phyloP scores from a whole-genome alignment of 2,888 invertebrate genomes.

The Pediacus dermestoides region DNA sequence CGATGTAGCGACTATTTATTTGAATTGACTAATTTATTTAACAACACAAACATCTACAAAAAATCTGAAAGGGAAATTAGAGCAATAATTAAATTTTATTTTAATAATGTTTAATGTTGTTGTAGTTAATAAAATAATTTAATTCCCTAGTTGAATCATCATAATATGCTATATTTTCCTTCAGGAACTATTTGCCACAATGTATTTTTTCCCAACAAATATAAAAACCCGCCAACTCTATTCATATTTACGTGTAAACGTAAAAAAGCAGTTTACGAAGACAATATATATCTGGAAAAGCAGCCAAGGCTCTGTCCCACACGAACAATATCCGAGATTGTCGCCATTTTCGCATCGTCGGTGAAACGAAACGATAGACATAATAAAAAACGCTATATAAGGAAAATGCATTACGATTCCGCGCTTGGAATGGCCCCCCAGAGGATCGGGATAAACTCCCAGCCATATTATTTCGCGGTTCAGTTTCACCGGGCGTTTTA shows the following conservation, averaged over 20 bases:
- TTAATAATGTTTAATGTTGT: no score
- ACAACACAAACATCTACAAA: no score
- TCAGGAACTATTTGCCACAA: no score
- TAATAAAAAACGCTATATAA: conserved; percentile 52
- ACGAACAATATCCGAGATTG: conserved; percentile 49
- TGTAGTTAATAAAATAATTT: no score
- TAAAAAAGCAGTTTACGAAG: conserved; percentile 24
- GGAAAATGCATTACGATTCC: conserved; percentile 53
- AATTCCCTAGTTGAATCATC: no score
- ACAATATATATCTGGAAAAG: conserved; percentile 22
- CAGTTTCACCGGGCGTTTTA: conserved; percentile 41
- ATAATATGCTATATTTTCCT: no score
- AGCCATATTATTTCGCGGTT: conserved; percentile 46
- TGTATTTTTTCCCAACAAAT: no score
- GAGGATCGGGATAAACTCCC: conserved; percentile 44
- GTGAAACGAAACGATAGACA: conserved; percentile 44
- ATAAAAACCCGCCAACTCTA: no score
- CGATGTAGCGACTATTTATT: no score
- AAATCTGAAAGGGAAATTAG: no score
- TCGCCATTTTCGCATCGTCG: conserved; percentile 44
- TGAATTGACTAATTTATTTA: no score
- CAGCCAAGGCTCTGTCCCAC: conserved; percentile 29
- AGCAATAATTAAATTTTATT: no score
- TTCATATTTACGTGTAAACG: conserved; percentile 1
- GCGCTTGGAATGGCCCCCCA: conserved; percentile 46